phyloP scores from a whole-genome alignment of 2,113 vertebrate species.

The Phalacrocorax brasilianus region DNA sequence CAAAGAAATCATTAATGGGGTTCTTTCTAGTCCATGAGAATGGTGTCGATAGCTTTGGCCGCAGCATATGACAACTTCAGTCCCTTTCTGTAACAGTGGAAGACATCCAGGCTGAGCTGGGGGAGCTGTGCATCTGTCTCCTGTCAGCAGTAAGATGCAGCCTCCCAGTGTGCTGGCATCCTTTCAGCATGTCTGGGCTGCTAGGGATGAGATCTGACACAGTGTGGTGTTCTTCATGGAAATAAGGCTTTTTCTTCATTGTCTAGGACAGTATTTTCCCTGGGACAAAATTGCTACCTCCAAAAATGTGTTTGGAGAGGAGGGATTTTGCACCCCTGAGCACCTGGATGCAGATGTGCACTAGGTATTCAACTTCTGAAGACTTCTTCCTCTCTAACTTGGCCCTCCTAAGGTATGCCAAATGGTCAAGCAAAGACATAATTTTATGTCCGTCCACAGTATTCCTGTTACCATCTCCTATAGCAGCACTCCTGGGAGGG shows the following conservation, averaged over 20 bases:
- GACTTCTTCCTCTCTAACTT: not conserved
- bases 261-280: not conserved
- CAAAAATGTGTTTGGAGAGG: not conserved
- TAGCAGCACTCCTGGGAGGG: not conserved
- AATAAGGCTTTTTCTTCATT: not conserved
- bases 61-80: not conserved
- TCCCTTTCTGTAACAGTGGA: not conserved
- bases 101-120: not conserved
- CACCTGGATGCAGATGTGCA: not conserved
- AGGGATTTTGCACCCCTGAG: not conserved
- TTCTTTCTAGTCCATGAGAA: constrained; percentile 1
- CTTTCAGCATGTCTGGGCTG: not conserved
- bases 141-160: not conserved
- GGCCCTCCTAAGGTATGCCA: not conserved
- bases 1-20: not conserved
- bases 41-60: not conserved
- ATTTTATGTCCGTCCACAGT: not conserved
- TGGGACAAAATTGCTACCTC: not conserved
- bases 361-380: not conserved
- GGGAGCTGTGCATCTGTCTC: not conserved
- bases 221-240: not conserved
- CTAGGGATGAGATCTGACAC: not conserved
- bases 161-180: not conserved
- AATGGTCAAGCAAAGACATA: not conserved
- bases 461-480: not conserved